phyloP scores from a whole-genome alignment of 1,140 invertebrate genomes.

The Eumeta japonica region DNA sequence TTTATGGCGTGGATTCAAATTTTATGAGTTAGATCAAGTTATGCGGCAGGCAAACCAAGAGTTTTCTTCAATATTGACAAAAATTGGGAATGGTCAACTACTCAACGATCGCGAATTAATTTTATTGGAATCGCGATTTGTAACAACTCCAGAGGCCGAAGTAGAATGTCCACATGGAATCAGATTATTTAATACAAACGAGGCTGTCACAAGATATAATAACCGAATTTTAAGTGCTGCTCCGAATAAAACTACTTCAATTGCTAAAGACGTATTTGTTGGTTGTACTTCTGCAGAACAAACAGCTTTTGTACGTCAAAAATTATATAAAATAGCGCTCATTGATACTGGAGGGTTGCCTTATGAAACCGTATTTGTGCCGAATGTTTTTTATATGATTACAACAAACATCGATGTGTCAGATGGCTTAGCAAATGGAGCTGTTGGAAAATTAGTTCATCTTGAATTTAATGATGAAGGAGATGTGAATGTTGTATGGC shows the following conservation, averaged over 20 bases:
- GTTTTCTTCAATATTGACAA: conserved; percentile 21
- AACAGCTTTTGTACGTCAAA: conserved; percentile 13
- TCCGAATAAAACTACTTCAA: conserved; percentile 13
- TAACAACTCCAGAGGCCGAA: conserved; percentile 10
- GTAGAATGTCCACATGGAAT: conserved; percentile 6
- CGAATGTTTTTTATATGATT: conserved; percentile 28
- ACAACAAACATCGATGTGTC: conserved; percentile 29
- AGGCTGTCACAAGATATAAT: conserved; percentile 5
- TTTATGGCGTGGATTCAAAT: conserved; percentile 17
- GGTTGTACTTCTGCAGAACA: conserved; percentile 13
- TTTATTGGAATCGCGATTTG: conserved; percentile 6
- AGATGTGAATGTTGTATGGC: conserved; percentile 8
- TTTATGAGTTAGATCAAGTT: conserved; percentile 18
- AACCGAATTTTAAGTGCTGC: conserved; percentile 8
- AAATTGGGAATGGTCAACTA: conserved; percentile 20
- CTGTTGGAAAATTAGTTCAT: conserved; percentile 26
- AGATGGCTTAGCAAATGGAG: conserved; percentile 35
- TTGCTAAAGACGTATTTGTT: conserved; percentile 10
- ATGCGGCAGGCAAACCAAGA: conserved; percentile 16
- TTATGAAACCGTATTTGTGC: conserved; percentile 25
- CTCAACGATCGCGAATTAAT: conserved; percentile 6
- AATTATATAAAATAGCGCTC: conserved; percentile 28
- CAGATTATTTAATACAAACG: conserved; percentile 6
- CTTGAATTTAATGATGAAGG: conserved; percentile 21
- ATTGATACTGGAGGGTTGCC: conserved; percentile 33